Conservation (phyloP, 2,113 vertebrate species). For the Pteruthius melanotis region DNA sequence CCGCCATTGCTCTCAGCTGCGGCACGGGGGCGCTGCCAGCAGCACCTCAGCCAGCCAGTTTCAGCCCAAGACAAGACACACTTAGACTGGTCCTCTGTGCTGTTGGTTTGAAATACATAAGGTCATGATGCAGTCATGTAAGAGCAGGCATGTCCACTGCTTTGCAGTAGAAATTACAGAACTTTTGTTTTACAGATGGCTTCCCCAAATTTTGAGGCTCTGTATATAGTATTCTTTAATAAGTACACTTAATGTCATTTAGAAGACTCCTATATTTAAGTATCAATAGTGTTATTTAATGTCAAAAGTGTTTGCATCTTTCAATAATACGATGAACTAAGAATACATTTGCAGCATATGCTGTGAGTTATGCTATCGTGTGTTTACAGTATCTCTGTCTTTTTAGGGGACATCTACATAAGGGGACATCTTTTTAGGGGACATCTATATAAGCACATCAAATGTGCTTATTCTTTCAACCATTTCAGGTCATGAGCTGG, state of each 20-base stretch:
- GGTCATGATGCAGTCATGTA: not conserved
- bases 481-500: not conserved
- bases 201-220: not conserved
- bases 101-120: not conserved
- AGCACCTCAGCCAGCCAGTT: not conserved
- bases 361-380: not conserved
- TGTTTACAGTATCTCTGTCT: not conserved
- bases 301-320: not conserved
- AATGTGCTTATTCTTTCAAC: not conserved
- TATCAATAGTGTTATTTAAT: not conserved
- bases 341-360: not conserved
- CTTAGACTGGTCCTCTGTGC: not conserved
- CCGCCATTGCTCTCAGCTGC: accelerated
- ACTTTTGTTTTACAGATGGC: not conserved
- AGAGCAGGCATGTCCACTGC: not conserved
- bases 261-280: not conserved
- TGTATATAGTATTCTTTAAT: not conserved
- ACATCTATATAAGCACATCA: not conserved
- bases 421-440: not conserved
- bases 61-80: accelerated
- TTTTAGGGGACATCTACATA: not conserved
- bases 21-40: not conserved
- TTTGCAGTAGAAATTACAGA: not conserved
- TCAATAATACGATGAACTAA: not conserved
- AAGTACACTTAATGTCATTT: not conserved